Base-by-base conservation (phyloP, 2,113 vertebrate species). In the Trichomycterus rosablanca region DNA sequence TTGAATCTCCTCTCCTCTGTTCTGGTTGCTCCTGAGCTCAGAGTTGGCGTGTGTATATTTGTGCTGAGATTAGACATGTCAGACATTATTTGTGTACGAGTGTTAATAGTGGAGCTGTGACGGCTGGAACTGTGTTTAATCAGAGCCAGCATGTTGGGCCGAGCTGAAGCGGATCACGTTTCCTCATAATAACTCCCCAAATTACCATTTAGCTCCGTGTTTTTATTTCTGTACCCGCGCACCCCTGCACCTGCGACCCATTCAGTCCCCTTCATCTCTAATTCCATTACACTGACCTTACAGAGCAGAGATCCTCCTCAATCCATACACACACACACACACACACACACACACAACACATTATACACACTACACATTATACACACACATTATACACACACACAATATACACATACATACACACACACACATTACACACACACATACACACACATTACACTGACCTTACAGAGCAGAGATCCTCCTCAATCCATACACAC, bases 71-170 rank as follows among this genome's bases (percentile, higher is more conserved):
- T 82, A 77, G 69, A 57, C 66, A 83, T 79, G 84, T 90, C 88
- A 89, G 86, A 84, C 83, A 77, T 86, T 87, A 86, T 89, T 89
- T 88, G 85, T 81, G 81, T 83, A 78, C 84, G 87, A 86, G 80
- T 79, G 76, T 83, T 87, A 88, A 85, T 87, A 84, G 86, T 84
- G 85, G 59, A 59, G 81, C 79, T 84, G 24, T 90, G 89, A 90
- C 89, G 82, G 81, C 70, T 76, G 78, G 88, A 89, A 92, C 90
- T 84, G 88, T 81, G 77, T 74, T 82, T 90, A 89, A 92, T 93
- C 90, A 90, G 80, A 76, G 83, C 84, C 84, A 84, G 89, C 84
- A 87, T 88, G 90, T 87, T 89, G 71, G 79, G 80, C 82, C 78
- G 81, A 19, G 10, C 28, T 19, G 55, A 19, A 11, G 18, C 15